Evolutionary conservation across 2,797 vertebrate species (phyloP).

Genomic region (Arrhamphus sclerolepis): DNA sequence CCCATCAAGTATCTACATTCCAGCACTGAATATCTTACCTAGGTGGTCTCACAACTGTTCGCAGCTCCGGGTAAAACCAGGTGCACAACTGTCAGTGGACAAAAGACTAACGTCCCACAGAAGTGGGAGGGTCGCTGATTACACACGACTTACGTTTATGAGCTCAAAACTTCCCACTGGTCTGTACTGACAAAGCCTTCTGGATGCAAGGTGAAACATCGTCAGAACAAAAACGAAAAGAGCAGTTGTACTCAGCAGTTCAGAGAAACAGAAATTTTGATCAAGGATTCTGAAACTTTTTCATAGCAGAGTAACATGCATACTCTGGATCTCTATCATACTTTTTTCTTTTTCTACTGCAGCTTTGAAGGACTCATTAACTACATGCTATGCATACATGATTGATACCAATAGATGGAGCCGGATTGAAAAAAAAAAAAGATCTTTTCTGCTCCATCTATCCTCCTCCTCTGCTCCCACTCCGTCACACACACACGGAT

Average conservation of each 20-base stretch:
- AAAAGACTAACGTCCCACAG: no score
- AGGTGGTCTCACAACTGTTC: no score
- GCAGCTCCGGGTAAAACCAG: no score
- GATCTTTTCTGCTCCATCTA: background rate
- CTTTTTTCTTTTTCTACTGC: background rate
- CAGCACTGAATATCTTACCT: no score
- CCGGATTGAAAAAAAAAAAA: constrained; percentile 36
- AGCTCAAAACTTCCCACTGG: no score
- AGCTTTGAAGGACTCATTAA: constrained; percentile 53
- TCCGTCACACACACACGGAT: constrained; percentile 15
- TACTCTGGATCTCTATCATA: constrained; percentile 1
- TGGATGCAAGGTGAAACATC: no score
- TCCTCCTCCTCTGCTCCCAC: constrained; percentile 26
- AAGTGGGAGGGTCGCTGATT: no score
- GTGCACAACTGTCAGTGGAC: no score
- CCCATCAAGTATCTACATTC: no score
- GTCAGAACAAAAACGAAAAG: background rate
- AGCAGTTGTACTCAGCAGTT: no score
- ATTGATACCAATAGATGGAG: constrained; percentile 57
- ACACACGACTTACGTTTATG: no score
- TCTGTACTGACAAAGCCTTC: no score
- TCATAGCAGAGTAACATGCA: background rate
- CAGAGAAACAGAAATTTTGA: background rate
- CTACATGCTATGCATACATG: constrained; percentile 38
- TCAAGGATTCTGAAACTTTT: background rate